Conservation (phyloP, 1,140 invertebrate species). For the Trachymyrmex septentrionalis region DNA sequence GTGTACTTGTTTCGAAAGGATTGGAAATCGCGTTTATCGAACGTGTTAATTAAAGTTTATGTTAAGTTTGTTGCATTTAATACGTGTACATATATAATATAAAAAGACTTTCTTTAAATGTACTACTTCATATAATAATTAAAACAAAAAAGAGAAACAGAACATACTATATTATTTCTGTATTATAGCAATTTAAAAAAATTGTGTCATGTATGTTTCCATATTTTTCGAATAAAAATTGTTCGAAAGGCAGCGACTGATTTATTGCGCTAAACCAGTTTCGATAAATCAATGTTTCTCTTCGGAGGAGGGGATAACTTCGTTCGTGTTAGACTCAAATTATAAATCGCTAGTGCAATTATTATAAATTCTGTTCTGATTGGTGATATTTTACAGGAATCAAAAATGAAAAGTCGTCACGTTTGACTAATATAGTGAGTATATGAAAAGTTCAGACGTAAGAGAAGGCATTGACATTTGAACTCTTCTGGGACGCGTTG, state of each 20-base stretch:
- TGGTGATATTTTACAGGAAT: background rate
- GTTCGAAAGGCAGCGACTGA: background rate
- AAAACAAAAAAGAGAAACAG: background rate
- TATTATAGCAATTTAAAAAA: background rate
- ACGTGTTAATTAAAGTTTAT: slow-evolving; percentile 38
- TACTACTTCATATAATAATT: background rate
- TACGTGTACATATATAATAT: background rate
- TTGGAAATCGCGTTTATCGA: slow-evolving; percentile 17
- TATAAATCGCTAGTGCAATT: slow-evolving; percentile 1
- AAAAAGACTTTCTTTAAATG: background rate
- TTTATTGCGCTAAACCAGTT: slow-evolving; percentile 10
- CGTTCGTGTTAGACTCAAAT: background rate
- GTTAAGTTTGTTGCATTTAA: background rate
- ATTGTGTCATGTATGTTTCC: background rate
- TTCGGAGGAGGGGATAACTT: background rate
- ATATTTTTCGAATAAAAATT: background rate
- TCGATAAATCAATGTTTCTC: slow-evolving; percentile 14
- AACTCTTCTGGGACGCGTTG: background rate
- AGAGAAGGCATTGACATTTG: slow-evolving; percentile 24
- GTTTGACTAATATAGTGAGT: slow-evolving; percentile 6
- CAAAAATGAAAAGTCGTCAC: background rate
- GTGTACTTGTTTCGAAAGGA: background rate
- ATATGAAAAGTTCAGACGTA: slow-evolving; percentile 8
- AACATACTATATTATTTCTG: background rate
- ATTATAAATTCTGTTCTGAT: slow-evolving; percentile 15